Base-by-base conservation (phyloP, 2,888 invertebrate species). In the Cecidostiba fungosa region DNA sequence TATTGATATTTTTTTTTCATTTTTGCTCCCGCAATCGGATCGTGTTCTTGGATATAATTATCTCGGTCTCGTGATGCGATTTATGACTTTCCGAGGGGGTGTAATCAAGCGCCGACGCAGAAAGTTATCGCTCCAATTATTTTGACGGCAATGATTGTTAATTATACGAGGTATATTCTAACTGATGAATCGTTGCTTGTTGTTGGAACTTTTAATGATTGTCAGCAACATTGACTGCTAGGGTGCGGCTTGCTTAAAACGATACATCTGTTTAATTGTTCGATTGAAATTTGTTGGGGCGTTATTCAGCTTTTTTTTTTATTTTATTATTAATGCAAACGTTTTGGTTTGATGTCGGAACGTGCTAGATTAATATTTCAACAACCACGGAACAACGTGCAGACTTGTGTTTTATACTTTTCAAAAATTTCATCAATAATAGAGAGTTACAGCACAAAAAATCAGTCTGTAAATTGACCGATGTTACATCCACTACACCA, bases 41-140 rank as follows among this genome's bases (percentile, higher is more conserved):
- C 32, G 70, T 19, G 62, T 70, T 70, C 69, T 59, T 81, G 47
- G 70, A 77, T 76, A 62, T 72, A 50, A 81, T 85, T 81, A 80
- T 62, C 76, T 77, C 26, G 62, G 23, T 81, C 43, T 72, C 72
- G 72, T n/a, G 1, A 6, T 12, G 47, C 77, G 47, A 74, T 26
- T 70, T 70, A 39, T 66, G 43, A 39, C 72, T 39, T 26, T 12
- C 16, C 12, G 32, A 36, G n/a, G 23, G 26, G 19, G n/a, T 8
- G 43, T 16, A 23, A 50, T 72, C 77, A 43, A 26, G 54, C n/a
- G 8, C n/a, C 54, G 54, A 59, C 54, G 54, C 54, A 59, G 54
- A 59, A 59, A 59, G 54, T 23, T 59, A 59, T 72, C 39, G 43
- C 54, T 23, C 54, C 54, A 59, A 59, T 59, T 59, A 59, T n/a